Base-by-base conservation (phyloP, 2,113 vertebrate species). In the Manacus vitellinus region DNA sequence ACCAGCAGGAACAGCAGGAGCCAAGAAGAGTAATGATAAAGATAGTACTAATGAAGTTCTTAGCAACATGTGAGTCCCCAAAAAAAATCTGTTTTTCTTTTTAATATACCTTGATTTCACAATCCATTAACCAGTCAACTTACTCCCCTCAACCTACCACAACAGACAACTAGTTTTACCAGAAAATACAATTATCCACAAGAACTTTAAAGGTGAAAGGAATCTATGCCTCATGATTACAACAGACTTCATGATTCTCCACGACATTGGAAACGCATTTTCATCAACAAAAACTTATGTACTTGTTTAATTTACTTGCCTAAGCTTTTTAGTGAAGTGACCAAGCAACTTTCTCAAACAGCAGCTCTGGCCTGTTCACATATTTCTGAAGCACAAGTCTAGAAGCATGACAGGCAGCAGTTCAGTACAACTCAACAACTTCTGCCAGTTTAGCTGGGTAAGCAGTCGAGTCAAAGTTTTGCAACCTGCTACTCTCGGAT, bases 51-150 rank as follows among this genome's bases (percentile, higher is more conserved):
- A 44, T 30, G 12, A 73, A 86, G 46, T 31, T 52, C 54, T 59
- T 24, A 28, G 24, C 10, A 75, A 65, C 5, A 56, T 0, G 1
- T 2, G 0, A 71, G 52, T 65, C 10, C 41, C 28, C 14, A 1
- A 27, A 63, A 56, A 52, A 43, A 77, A 44, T 16, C 12, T 41
- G 18, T 17, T 54, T 77, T 54, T 52, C 33, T 49, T 78, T 58
- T 74, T 22, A 71, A 70, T 9, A 41, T 6, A 80, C 9, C 14
- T 68, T 77, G 46, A 73, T 46, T 81, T 78, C 61, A 61, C 21
- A 58, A 18, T 73, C 41, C 20, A 41, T 39, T 89, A 58, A 67
- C 9, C 11, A 85, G 21, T 18, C 49, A 88, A 25, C 9, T 58
- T 73, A 44, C 4, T 70, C 4, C 43, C 14, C 5, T 84, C 52